phyloP scores from a whole-genome alignment of 2,797 vertebrate genomes.

The Oreonectes daqikongensis region DNA sequence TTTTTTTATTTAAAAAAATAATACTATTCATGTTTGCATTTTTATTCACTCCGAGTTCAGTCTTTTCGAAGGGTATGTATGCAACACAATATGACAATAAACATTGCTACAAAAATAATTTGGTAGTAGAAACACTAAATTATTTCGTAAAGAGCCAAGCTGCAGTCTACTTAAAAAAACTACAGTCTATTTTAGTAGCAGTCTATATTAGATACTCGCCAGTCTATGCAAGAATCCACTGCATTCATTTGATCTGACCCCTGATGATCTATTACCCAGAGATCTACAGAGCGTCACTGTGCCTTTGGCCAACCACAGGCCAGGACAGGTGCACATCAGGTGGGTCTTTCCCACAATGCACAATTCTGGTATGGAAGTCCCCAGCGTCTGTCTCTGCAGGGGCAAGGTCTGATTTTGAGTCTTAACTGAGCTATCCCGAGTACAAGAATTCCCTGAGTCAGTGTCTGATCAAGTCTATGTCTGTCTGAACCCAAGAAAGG shows the following conservation, averaged over 20 bases:
- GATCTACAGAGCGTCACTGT: slow-evolving; percentile 12
- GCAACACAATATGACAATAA: too few relatives aligned
- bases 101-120: too few relatives aligned
- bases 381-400: slow-evolving; percentile 30
- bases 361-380: slow-evolving; percentile 35
- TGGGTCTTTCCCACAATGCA: slow-evolving; percentile 32
- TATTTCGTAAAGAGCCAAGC: not conserved
- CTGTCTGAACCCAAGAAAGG: slow-evolving; percentile 41
- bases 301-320: slow-evolving; percentile 30
- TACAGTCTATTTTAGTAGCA: too few relatives aligned
- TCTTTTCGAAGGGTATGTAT: too few relatives aligned
- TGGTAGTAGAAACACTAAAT: too few relatives aligned
- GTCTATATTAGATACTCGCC: too few relatives aligned
- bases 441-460: slow-evolving; percentile 29
- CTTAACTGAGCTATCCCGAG: slow-evolving; percentile 18
- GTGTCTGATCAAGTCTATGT: slow-evolving; percentile 37
- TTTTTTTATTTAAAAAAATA: too few relatives aligned
- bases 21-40: too few relatives aligned
- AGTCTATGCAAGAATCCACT: not conserved
- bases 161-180: too few relatives aligned
- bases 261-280: slow-evolving; percentile 46
- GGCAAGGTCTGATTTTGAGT: slow-evolving; percentile 26
- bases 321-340: slow-evolving; percentile 51
- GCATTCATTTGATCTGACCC: slow-evolving; percentile 3
- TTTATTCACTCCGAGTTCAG: too few relatives aligned